Conservation (phyloP, 2,113 vertebrate species). For the Chrysochloris asiatica region DNA sequence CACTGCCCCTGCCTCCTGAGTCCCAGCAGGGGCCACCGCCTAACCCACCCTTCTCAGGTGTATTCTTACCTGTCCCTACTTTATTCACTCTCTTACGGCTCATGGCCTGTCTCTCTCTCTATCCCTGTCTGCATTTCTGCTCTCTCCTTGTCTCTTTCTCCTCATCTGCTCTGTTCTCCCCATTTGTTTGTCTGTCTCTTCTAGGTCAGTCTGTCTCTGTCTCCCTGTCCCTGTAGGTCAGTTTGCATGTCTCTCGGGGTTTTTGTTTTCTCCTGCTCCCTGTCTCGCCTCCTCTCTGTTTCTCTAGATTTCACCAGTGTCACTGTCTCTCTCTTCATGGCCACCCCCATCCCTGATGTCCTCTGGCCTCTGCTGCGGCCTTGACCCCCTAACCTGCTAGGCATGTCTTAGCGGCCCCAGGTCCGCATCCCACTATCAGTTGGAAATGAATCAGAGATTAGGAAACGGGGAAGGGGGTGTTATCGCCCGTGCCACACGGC, state of each 20-base stretch:
- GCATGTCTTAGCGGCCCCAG: conserved; percentile 59
- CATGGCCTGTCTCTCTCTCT: too few species aligned
- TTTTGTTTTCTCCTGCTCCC: background rate
- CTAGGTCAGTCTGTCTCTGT: background rate
- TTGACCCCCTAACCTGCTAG: background rate
- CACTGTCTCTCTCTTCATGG: rapidly evolving
- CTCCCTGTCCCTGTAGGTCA: background rate
- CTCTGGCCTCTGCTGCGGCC: background rate
- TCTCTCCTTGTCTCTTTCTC: rapidly evolving
- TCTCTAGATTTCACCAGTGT: background rate
- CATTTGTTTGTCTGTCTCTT: background rate
- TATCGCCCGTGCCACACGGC: conserved; percentile 76
- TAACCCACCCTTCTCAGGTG: background rate
- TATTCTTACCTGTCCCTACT: too few species aligned
- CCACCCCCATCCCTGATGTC: background rate
- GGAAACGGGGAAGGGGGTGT: conserved; percentile 79
- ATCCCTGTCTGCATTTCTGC: too few species aligned
- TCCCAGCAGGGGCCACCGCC: background rate
- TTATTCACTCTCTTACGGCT: too few species aligned
- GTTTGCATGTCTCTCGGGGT: background rate
- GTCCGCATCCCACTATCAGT: conserved; percentile 77
- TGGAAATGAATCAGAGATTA: conserved; percentile 84
- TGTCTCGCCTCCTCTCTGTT: background rate
- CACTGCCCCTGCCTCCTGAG: too few species aligned
- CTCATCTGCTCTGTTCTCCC: background rate